phyloP scores from a whole-genome alignment of 2,888 invertebrate species.

The Chaitophorus viminalis region DNA sequence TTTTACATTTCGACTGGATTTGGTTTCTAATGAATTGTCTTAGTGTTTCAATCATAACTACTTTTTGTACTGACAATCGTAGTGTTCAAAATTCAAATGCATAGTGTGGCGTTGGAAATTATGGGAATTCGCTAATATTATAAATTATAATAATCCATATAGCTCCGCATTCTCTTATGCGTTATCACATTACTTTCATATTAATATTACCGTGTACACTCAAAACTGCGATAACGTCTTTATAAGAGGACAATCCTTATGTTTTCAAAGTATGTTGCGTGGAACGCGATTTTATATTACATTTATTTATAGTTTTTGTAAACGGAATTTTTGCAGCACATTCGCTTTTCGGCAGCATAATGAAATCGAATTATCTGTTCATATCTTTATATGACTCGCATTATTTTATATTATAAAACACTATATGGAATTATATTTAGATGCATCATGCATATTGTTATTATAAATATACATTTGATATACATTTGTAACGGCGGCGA shows the following conservation, averaged over 20 bases:
- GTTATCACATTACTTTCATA: not conserved
- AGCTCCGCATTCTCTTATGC: not conserved
- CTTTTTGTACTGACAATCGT: too few species aligned
- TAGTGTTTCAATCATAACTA: too few species aligned
- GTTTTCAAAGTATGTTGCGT: not conserved
- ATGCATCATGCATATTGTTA: too few species aligned
- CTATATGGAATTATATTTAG: not conserved
- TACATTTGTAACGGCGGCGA: conserved; percentile 16
- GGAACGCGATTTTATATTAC: not conserved
- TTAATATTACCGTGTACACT: not conserved
- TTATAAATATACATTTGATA: not conserved
- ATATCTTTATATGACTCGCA: not conserved
- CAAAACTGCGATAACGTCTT: not conserved
- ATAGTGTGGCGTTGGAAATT: too few species aligned
- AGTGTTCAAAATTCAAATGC: too few species aligned
- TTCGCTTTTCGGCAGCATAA: not conserved
- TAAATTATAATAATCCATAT: not conserved
- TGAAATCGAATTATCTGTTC: not conserved
- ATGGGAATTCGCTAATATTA: not conserved
- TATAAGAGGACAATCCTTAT: not conserved
- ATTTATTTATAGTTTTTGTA: not conserved
- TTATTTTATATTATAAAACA: too few species aligned
- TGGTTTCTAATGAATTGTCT: not conserved
- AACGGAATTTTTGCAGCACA: not conserved
- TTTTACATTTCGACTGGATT: not conserved